Conservation (phyloP, 1,140 invertebrate genomes). For the Galleria mellonella region DNA sequence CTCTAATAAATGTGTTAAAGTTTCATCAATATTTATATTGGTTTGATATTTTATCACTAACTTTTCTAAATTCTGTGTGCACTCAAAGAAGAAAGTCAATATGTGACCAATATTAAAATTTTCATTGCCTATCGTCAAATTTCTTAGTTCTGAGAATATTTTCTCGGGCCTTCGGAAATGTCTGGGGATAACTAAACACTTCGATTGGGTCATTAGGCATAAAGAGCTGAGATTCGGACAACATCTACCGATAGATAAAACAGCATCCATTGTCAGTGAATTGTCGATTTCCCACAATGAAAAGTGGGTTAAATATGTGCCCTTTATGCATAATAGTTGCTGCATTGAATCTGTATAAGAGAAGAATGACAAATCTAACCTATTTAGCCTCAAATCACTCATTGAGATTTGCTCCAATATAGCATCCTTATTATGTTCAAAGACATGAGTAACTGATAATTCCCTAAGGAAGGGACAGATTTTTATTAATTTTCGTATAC, state of each 20-base stretch:
- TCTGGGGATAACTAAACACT: slow-evolving; percentile 44
- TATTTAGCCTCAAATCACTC: slow-evolving; percentile 50
- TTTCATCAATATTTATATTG: slow-evolving; percentile 47
- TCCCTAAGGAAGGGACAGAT: slow-evolving; percentile 62
- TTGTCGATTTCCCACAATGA: slow-evolving; percentile 64
- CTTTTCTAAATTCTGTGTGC: slow-evolving; percentile 45
- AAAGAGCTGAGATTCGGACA: slow-evolving; percentile 55
- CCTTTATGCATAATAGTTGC: slow-evolving; percentile 50
- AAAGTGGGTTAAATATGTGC: slow-evolving; percentile 61
- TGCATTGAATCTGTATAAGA: slow-evolving; percentile 52
- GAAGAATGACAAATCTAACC: slow-evolving; percentile 64
- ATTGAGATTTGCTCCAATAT: slow-evolving; percentile 53
- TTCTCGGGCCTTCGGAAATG: slow-evolving; percentile 39
- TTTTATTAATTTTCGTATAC: slow-evolving; percentile 58
- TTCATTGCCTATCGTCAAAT: slow-evolving; percentile 57
- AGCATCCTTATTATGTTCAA: slow-evolving; percentile 54
- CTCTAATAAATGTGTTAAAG: slow-evolving; percentile 40
- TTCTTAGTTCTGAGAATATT: slow-evolving; percentile 52
- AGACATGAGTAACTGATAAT: slow-evolving; percentile 60
- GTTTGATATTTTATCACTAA: slow-evolving; percentile 61
- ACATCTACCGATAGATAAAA: slow-evolving; percentile 47
- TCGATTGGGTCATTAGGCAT: slow-evolving; percentile 60
- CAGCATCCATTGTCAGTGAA: slow-evolving; percentile 47
- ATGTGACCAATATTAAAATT: slow-evolving; percentile 55
- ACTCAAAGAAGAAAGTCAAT: slow-evolving; percentile 55